Base-by-base conservation (phyloP, 2,888 invertebrate genomes). In the Bombylius major region DNA sequence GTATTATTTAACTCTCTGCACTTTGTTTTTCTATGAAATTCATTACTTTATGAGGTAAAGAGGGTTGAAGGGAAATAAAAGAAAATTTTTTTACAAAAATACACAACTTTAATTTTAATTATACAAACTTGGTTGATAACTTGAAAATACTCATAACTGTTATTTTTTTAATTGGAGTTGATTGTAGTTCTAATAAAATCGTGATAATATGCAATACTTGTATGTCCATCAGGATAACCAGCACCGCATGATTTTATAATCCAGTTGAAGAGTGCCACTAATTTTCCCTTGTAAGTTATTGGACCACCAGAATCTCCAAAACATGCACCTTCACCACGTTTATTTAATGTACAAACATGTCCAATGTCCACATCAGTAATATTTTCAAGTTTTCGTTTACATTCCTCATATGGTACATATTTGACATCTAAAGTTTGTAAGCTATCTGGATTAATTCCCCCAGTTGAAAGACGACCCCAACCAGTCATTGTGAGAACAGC, bases 281-380 rank as follows among this genome's bases (percentile, higher is more conserved):
- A 55, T 31, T 66, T 65, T 3, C 67, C 69, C n/a, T 65, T 51
- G 8, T 62, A 55, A 33, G 66, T 64, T 46, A 73, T 54, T 0
- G 73, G 70, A 6, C 69, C 69, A 11, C 75, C 73, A 13, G 66
- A 65, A 56, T 73, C 72, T 4, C 71, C 59, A 53, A 70, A 68
- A 53, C 70, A 71, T 1, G 67, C 79, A 0, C 82, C 82, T 55
- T 81, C 76, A 0, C 81, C 82, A 4, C 70, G 69, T 51, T 76
- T 75, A 1, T 79, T 80, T 51, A 78, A 71, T 1, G 82, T 81
- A 60, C 82, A 82, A 48, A 82, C 72, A 60, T 82, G 82, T 0
- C 79, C 77, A 23, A 78, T 73, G 62, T 77, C 80, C 1, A 81
- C 78, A 0, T 72, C 72, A 48, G 75, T 73, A 50, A 75, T 69